Conservation (phyloP, 2,888 invertebrate genomes). For the Enchytraeus crypticus region DNA sequence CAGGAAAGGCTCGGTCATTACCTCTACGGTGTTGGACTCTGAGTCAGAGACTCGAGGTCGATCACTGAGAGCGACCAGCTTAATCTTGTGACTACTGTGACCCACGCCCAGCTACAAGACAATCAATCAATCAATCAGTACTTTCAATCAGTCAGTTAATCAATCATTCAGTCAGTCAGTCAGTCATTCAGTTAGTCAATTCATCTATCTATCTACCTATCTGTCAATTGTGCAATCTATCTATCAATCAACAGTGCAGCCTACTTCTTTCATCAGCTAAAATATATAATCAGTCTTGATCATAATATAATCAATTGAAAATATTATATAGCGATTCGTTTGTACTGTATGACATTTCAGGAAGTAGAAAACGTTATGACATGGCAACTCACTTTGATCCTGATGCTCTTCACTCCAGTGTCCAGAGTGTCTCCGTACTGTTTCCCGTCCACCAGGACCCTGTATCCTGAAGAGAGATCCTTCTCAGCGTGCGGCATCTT, state of each 20-base stretch:
- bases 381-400: constrained; percentile 39
- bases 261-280: background rate
- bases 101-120: constrained; percentile 39
- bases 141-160: background rate
- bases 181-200: background rate
- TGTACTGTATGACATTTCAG: background rate
- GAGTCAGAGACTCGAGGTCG: constrained; percentile 39
- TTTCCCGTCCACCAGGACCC: constrained; percentile 48
- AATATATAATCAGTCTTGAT: background rate
- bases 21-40: constrained; percentile 44
- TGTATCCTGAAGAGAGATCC: constrained; percentile 42
- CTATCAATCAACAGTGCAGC: too few relatives aligned
- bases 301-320: background rate
- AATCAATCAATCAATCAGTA: background rate
- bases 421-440: constrained; percentile 46
- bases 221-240: too few relatives aligned
- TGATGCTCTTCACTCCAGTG: constrained; percentile 40
- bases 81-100: constrained; percentile 38
- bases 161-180: too few relatives aligned
- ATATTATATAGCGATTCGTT: background rate
- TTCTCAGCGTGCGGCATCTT: constrained; percentile 41
- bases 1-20: constrained; percentile 43
- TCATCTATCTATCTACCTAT: too few relatives aligned
- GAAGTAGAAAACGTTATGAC: too few relatives aligned
- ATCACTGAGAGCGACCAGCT: constrained; percentile 43